Conservation (phyloP, 2,888 invertebrate genomes). For the Hydroisotoma schaefferi region DNA sequence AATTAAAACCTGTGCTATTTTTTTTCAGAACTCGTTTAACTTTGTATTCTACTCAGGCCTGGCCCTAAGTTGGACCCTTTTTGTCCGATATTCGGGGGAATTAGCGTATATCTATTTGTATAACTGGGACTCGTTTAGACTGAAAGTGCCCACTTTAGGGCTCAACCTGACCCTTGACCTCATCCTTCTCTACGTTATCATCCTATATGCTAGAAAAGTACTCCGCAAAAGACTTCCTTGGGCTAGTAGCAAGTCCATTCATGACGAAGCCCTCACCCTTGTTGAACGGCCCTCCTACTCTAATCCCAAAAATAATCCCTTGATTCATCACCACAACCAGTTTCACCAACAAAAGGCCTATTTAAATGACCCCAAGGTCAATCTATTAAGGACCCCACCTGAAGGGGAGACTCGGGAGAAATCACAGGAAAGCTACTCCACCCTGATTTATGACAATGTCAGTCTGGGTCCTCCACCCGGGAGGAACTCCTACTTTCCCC, state of each 20-base stretch:
- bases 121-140: constrained; percentile 31
- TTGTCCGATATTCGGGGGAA: constrained; percentile 28
- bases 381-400: neutral
- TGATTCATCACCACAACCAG: neutral
- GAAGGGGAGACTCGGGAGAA: constrained; percentile 7
- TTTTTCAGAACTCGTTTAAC: constrained; percentile 28
- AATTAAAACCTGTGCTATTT: neutral
- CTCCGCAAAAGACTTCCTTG: neutral
- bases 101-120: constrained; percentile 29
- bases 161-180: constrained; percentile 28
- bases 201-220: constrained; percentile 18
- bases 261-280: too few relatives aligned
- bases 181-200: constrained; percentile 20
- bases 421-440: too few relatives aligned
- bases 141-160: constrained; percentile 21
- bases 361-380: neutral
- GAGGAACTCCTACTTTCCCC: neutral
- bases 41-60: constrained; percentile 32
- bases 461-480: too few relatives aligned
- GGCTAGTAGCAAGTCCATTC: neutral
- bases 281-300: too few relatives aligned
- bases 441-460: too few relatives aligned
- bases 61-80: constrained; percentile 23
- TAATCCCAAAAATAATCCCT: too few relatives aligned
- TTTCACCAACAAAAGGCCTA: neutral